phyloP scores from a whole-genome alignment of 2,888 invertebrate genomes.

The Sesia bembeciformis region DNA sequence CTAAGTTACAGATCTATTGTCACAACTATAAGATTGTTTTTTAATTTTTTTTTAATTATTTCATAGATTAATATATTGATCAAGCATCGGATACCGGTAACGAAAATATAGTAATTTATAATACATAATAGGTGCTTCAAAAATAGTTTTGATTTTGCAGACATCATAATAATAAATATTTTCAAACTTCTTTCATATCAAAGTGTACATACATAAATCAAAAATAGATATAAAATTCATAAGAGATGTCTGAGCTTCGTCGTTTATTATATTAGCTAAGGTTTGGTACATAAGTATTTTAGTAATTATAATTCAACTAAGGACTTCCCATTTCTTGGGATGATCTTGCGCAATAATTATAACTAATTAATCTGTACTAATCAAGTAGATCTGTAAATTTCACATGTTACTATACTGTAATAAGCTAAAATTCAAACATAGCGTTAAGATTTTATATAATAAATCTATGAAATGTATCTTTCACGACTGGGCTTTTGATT shows the following conservation, averaged over 20 bases:
- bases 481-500: conserved; percentile 15
- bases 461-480: conserved; percentile 72
- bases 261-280: conserved; percentile 61
- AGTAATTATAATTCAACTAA: conserved; percentile 40
- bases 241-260: conserved; percentile 72
- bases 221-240: conserved; percentile 53
- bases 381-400: conserved; percentile 68
- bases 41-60: no score
- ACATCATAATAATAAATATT: conserved; percentile 31
- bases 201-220: conserved; percentile 61
- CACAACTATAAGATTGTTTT: no score
- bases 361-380: conserved; percentile 64
- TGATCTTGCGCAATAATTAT: conserved; percentile 70
- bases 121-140: conserved; percentile 38
- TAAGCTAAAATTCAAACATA: conserved; percentile 68
- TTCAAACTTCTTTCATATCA: conserved; percentile 64
- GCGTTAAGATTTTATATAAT: conserved; percentile 73
- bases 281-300: conserved; percentile 58
- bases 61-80: no score
- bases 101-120: no score
- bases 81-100: no score
- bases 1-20: no score
- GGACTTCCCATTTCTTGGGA: conserved; percentile 44
- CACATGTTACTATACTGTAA: conserved; percentile 64
- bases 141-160: conserved; percentile 45